Evolutionary conservation across 2,797 vertebrate genomes (phyloP).

Genomic region (Gadopsis bispinosus): DNA sequence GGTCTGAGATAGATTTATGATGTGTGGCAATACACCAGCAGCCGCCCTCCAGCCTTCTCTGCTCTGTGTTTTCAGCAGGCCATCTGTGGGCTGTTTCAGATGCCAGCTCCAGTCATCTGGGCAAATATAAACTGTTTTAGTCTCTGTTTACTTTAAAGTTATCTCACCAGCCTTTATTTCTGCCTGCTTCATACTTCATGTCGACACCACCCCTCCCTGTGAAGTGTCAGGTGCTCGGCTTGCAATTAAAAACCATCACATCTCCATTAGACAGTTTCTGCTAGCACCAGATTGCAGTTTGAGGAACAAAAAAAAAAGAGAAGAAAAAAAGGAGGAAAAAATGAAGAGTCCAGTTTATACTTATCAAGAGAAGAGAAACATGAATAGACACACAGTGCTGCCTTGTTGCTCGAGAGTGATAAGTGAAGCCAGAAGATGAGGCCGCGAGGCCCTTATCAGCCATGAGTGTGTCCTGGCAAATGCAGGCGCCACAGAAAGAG

Average conservation of each 20-base stretch:
- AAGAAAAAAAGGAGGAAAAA: not conserved
- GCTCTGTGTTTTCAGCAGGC: constrained; percentile 53
- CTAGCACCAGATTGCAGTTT: constrained; percentile 37
- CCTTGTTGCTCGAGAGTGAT: constrained; percentile 77
- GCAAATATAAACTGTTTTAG: constrained; percentile 36
- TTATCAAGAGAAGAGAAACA: constrained; percentile 65
- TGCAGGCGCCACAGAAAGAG: constrained; percentile 51
- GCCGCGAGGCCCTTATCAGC: constrained; percentile 74
- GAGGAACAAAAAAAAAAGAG: constrained; percentile 26
- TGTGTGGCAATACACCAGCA: constrained; percentile 58
- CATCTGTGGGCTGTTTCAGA: constrained; percentile 62
- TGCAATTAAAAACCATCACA: constrained; percentile 62
- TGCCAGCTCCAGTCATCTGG: constrained; percentile 59
- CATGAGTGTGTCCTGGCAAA: constrained; percentile 65
- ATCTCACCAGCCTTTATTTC: constrained; percentile 42
- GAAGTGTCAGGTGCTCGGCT: constrained; percentile 40
- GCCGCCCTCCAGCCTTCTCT: constrained; percentile 38
- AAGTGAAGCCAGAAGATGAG: constrained; percentile 72
- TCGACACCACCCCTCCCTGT: constrained; percentile 22
- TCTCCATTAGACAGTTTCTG: constrained; percentile 44
- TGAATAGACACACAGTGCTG: constrained; percentile 58
- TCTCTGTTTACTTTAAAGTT: constrained; percentile 44
- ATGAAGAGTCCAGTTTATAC: constrained; percentile 39
- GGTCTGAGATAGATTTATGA: constrained; percentile 67
- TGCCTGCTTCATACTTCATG: constrained; percentile 30